Base-by-base conservation (phyloP, 2,797 vertebrate species). In the Apogon talboti region DNA sequence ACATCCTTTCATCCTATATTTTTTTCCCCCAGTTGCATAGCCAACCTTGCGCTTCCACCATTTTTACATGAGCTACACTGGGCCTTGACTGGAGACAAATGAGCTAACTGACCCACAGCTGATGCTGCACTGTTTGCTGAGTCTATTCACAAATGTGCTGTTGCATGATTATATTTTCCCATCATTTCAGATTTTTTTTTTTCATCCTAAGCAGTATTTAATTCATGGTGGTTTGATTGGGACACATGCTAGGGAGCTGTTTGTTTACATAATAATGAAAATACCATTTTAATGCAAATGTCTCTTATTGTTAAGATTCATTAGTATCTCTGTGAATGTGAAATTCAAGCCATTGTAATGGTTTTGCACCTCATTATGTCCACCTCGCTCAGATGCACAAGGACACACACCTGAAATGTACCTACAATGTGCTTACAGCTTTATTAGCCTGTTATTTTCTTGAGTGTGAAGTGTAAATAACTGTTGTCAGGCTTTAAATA, bases 1-100 rank as follows among this genome's bases (percentile, higher is more conserved):
- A 73, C 82, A 61, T 70, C 80, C 78, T 92, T 92, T 89, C 81
- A 88, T 92, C 83, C 85, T 28, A 6, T 53, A 51, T 64, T 71
- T n/a, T 65, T 61, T 16, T 15, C 1, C n/a, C 40, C 15, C 33
- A 45, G 67, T 73, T 66, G 63, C 77, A 64, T 70, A 75, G 62
- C 64, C 83, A 80, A 83, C 82, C 78, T 82, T 64, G 71, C 3
- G 18, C 68, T 79, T 78, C 46, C 51, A 76, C 52, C 53, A 38
- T 82, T 81, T 89, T 74, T 75, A 72, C 76, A 71, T 13, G 30
- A 82, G 69, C 51, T 45, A 64, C 66, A 57, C 74, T 62, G 67
- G 68, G 42, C 48, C 62, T 53, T 14, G 18, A 51, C 68, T 45
- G 56, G 57, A 43, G 67, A 89, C 65, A 87, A 89, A 87, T 88